Conservation (phyloP, 2,797 vertebrate genomes). For the Selene dorsalis region DNA sequence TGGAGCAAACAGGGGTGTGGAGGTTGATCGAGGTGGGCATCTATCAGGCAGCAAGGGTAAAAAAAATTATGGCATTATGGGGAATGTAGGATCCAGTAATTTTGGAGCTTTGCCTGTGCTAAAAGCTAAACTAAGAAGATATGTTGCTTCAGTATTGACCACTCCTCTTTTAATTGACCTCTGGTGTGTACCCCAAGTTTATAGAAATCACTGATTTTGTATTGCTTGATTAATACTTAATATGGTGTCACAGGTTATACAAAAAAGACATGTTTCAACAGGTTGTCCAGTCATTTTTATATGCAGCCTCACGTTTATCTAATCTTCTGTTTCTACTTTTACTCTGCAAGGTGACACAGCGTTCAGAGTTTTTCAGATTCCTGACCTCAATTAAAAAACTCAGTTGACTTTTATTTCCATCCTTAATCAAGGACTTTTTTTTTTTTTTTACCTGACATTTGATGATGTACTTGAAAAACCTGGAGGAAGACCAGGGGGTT, state of each 20-base stretch:
- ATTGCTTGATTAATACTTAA: neutral
- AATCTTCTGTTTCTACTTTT: neutral
- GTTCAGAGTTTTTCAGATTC: neutral
- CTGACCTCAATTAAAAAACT: conserved; percentile 13
- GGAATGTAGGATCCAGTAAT: neutral
- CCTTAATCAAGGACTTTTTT: conserved; percentile 8
- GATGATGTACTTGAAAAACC: neutral
- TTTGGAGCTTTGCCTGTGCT: neutral
- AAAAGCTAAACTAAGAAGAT: neutral
- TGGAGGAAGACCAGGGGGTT: neutral
- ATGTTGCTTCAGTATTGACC: neutral
- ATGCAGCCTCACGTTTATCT: neutral
- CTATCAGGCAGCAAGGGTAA: neutral
- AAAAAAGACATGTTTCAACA: neutral
- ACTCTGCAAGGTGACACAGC: neutral
- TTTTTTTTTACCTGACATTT: conserved; percentile 15
- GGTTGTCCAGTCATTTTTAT: neutral
- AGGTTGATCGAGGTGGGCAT: neutral
- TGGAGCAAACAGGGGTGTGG: neutral
- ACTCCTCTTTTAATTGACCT: neutral
- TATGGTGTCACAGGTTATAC: neutral
- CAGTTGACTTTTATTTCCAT: neutral
- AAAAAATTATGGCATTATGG: neutral
- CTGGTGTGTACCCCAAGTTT: neutral
- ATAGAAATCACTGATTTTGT: neutral